Evolutionary conservation across 2,888 invertebrate genomes (phyloP), one percentile per base, ranked within the genome.

Genomic region (Labia minor): DNA sequence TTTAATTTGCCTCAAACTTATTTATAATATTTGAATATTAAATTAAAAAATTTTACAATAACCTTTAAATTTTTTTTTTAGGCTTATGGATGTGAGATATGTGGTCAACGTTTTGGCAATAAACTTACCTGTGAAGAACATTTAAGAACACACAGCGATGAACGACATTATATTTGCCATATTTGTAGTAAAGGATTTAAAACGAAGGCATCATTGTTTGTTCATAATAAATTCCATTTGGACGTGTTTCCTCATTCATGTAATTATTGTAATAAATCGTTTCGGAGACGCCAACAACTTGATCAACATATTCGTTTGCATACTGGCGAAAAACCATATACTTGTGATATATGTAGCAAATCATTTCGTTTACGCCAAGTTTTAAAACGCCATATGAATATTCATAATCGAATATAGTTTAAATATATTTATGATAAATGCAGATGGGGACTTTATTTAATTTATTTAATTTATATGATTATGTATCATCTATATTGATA

Each of bases 111-210:
- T 76, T 86, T 86, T 74, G 81, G 83, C 1, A 85, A 63, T 18
- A 49, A 20, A 19, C 64, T 19, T 67, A 85, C 84, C 71, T 78
- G 83, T 18, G 81, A 82, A 68, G 84, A 84, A 71, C 85, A 85
- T 74, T 72, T 81, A 67, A 74, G 83, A n/a, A 82, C 82, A 61
- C 85, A 85, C 74, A 83, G 84, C 6, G 83, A 83, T 66, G 84
- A 84, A 74, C 75, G 82, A 16, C 84, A 84, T 0, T 83, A 79
- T 74, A 79, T 80, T 20, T 85, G 85, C 72, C 76, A 82, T 67
- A 75, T 80, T 1, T 86, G 86, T 73, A 85, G 84, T 1, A 85
- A 85, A 74, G 26, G 63, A n/a, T 68, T 68, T 37, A 63, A 63
- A n/a, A 64, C 68, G 11, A 61, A 61, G 10, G 66, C 64, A 21